Percentiles rank a stretch among this genome's conserved stretches.
These are phyloP conservation scores for Melanotaenia maccullochi DNA, from an alignment of 2,797 vertebrate species.

Conservation along the genomic window DNA sequence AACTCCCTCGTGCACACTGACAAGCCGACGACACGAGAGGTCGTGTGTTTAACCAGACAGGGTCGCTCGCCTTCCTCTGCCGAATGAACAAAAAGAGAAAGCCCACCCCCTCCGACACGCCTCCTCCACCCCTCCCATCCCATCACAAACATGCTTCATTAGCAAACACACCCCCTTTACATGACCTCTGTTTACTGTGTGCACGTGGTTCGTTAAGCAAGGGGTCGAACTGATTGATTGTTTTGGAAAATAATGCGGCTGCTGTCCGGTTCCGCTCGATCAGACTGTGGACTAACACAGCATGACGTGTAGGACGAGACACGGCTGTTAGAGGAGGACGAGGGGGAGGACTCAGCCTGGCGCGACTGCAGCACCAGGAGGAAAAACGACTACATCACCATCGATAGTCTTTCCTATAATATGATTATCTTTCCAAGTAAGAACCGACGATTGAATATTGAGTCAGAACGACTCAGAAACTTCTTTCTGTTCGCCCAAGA, in stretches of 20 bases:
- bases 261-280: constrained; percentile 52
- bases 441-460: too few species aligned
- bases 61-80: background rate
- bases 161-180: constrained; percentile 25
- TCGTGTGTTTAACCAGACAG: constrained; percentile 8
- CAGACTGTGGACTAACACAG: constrained; percentile 47
- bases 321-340: constrained; percentile 27
- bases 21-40: background rate
- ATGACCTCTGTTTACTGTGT: constrained; percentile 37
- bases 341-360: background rate
- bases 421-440: too few species aligned
- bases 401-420: background rate
- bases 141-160: background rate
- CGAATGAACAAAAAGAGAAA: background rate
- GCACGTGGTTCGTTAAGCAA: constrained; percentile 50
- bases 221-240: constrained; percentile 60
- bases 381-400: background rate
- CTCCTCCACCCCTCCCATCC: background rate
- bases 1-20: background rate
- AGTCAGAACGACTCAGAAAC: too few species aligned
- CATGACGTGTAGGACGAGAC: constrained; percentile 54
- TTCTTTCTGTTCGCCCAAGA: too few species aligned
- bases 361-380: too few species aligned
- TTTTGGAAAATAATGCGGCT: constrained; percentile 57
- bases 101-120: background rate